Evolutionary conservation across 1,140 invertebrate species (phyloP).

Genomic region (Euura lappo): DNA sequence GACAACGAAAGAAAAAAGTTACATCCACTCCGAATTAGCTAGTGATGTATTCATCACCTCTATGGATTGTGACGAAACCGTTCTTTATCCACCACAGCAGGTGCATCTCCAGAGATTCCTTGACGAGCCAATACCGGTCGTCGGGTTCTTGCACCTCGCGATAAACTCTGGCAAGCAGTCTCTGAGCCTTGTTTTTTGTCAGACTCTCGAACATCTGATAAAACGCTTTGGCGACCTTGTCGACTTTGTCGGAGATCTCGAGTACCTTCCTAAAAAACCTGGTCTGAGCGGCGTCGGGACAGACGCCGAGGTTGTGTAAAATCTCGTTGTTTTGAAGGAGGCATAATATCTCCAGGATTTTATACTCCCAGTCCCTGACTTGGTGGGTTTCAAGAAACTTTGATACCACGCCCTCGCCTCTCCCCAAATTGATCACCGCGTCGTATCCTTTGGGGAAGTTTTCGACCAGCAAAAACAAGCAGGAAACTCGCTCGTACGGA

Average conservation of each 20-base stretch:
- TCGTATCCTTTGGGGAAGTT: neutral
- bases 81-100: constrained; percentile 38
- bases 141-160: constrained; percentile 16
- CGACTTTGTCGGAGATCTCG: constrained; percentile 18
- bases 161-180: constrained; percentile 23
- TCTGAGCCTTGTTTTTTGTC: constrained; percentile 6
- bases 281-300: constrained; percentile 7
- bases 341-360: constrained; percentile 35
- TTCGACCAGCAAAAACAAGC: constrained; percentile 34
- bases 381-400: constrained; percentile 27
- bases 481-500: constrained; percentile 35
- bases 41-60: too few relatives aligned
- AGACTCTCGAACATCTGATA: constrained; percentile 36
- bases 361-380: constrained; percentile 27
- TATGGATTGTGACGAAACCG: constrained; percentile 31
- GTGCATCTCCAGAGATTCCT: constrained; percentile 36
- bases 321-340: constrained; percentile 34
- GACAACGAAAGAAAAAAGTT: too few relatives aligned
- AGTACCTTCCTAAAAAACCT: constrained; percentile 18
- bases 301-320: constrained; percentile 28
- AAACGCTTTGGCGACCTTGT: constrained; percentile 30
- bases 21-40: too few relatives aligned
- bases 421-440: neutral
- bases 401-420: neutral
- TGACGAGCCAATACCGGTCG: constrained; percentile 18